phyloP scores from a whole-genome alignment of 2,797 vertebrate genomes.

The Buceros bicornis region DNA sequence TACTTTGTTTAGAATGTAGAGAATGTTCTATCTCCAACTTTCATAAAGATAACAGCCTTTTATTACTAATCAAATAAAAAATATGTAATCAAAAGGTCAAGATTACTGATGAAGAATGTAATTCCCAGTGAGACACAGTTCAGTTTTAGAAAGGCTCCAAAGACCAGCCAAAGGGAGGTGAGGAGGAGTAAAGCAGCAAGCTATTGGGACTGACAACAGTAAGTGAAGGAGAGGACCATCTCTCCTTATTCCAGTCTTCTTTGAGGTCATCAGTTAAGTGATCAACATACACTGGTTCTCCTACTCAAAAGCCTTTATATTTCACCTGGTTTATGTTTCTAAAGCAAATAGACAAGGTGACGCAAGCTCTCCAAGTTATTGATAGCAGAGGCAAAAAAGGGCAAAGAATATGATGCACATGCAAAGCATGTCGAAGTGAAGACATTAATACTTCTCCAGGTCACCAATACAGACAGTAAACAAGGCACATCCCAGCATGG shows the following conservation, averaged over 20 bases:
- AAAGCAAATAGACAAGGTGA: not conserved
- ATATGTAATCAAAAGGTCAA: not conserved
- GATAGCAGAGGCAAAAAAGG: not conserved
- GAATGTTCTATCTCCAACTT: not conserved
- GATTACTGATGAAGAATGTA: not conserved
- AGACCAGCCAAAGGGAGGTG: not conserved
- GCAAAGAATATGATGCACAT: fast-evolving
- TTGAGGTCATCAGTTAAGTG: not conserved
- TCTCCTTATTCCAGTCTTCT: not conserved
- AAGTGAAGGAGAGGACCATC: not conserved
- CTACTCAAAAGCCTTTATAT: not conserved
- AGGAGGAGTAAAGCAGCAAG: not conserved
- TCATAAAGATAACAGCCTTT: not conserved
- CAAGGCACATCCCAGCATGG: not conserved
- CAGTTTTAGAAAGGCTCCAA: not conserved
- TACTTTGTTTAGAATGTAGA: not conserved
- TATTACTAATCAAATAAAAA: not conserved
- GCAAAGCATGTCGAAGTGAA: not conserved
- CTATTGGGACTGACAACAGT: not conserved
- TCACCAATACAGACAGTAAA: not conserved
- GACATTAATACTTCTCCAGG: not conserved
- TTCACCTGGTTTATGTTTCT: not conserved
- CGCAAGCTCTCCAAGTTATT: not conserved
- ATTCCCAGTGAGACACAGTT: not conserved
- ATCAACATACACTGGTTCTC: not conserved